Base-by-base conservation (phyloP, 2,888 invertebrate species). In the Dynastes tityus region DNA sequence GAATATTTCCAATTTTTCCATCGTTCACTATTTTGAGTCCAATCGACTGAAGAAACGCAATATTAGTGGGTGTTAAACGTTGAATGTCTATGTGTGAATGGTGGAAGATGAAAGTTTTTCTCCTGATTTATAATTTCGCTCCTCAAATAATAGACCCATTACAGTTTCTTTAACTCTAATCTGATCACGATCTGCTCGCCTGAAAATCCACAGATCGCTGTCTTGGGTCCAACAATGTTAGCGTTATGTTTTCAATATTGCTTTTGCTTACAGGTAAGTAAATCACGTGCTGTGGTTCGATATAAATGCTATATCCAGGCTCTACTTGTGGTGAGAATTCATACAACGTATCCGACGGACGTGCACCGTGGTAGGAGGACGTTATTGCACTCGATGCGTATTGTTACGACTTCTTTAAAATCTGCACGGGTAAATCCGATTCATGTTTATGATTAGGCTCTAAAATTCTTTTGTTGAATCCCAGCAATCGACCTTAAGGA, bases 291-390 rank as follows among this genome's bases (percentile, higher is more conserved):
- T 73, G 79, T 3, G 86, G 86, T n/a, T 83, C 83, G 80, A 87
- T 87, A 70, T 85, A 82, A 53, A 87, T 84, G 83, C 85, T 85
- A 85, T 84, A 87, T 8, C 87, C 87, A 22, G 86, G 85, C 27
- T 82, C 81, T 13, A 85, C 84, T 51, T 80, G 80, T 3, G 85
- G 84, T 16, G 83, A 85, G 83, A 88, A 87, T 77, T 77, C 79
- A 5, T 85, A 85, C 83, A 16, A 80, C 49, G 79, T 84, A 85
- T 71, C 80, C 27, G 74, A 65, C 0, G 49, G 53, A 32, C 6
- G 82, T 86, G 83, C 78, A 80, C 86, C 83, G 6, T 82, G 58
- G 78, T 84, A 86, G 64, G 86, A 81, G n/a, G 85, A 85, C 5
- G 79, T 73, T 3, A 40, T 80, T 81, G 49, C 80, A 81, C 27